Base-by-base conservation (phyloP, 1,140 invertebrate species). In the Zaprionus kolodkinae region DNA sequence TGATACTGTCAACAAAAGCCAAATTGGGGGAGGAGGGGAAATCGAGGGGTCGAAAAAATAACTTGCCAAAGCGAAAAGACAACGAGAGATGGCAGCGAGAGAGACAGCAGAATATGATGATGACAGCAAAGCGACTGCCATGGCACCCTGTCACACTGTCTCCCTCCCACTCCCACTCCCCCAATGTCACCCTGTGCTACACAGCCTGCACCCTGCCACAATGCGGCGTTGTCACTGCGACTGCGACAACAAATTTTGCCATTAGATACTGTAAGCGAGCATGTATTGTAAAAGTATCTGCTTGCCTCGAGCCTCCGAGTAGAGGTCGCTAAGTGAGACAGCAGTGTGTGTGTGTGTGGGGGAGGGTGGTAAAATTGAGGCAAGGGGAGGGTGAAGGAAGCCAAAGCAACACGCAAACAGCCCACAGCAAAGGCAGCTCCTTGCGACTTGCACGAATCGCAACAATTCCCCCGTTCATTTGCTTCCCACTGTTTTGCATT, bases 1-100 rank as follows among this genome's bases (percentile, higher is more conserved):
- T 88, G 84, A 89, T 88, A 85, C 84, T 89, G 81, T 85, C 72
- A 88, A 79, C 78, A 78, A 72, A 76, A 71, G 76, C 52, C 56
- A 70, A 66, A 76, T 35, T 56, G 69, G 62, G 65, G 40, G 45
- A 10, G 30, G 27, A 11, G 13, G 30, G 9, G 15, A 1, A 35
- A 43, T 30, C 27, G 27, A 30, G 33, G 36, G 21, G 2, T 45
- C 17, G 54, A 67, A 62, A 64, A 12, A 52, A 71, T 21, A 66
- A 63, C 38, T 43, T 59, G 43, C 13, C 25, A 62, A 60, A 64
- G 57, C 55, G 52, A 45, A 78, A 70, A 61, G 33, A 64, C 64
- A 72, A 50, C 38, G 36, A 43, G 59, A 64, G 59, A 64, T 61
- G 68, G 65, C 61, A 66, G 13, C 52, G 36, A 50, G 52, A 50